A percentile compares a stretch with the other conserved stretches of the same genome.
These are phyloP conservation scores for Microtus ochrogaster DNA, from an alignment of 2,113 vertebrate species.

Conservation along the genomic window DNA sequence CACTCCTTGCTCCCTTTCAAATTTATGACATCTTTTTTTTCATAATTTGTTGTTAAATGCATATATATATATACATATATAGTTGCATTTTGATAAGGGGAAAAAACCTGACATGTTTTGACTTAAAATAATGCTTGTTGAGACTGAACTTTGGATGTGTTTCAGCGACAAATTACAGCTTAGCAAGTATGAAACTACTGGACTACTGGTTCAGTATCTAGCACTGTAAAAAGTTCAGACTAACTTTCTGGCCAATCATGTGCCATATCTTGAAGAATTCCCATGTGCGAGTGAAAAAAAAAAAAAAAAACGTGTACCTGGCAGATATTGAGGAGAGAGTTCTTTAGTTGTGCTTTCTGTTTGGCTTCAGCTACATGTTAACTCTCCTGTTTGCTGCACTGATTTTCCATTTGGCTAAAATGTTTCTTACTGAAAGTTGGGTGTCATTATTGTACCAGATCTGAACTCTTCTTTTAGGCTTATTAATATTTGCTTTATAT, in stretches of 20 bases:
- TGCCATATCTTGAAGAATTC: neutral
- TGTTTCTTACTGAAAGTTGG: neutral
- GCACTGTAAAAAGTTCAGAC: neutral
- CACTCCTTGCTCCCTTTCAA: neutral
- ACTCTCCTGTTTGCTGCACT: neutral
- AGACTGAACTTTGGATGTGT: neutral
- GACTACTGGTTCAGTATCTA: neutral
- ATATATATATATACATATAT: too few relatives aligned
- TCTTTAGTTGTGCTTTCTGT: neutral
- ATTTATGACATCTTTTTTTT: neutral
- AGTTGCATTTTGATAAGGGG: neutral
- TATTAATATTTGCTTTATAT: neutral
- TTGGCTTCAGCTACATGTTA: neutral
- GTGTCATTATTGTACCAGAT: neutral
- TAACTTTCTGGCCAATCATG: neutral
- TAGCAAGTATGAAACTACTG: neutral
- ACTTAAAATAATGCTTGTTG: neutral
- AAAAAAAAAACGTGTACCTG: neutral
- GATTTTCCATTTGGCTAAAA: neutral
- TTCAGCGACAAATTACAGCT: neutral
- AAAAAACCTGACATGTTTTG: neutral
- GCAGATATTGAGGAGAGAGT: neutral
- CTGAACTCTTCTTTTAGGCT: neutral
- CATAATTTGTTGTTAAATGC: neutral
- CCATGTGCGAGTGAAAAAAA: neutral